Evolutionary conservation across 2,113 vertebrate species (phyloP).

Genomic region (Okapia johnstoni): DNA sequence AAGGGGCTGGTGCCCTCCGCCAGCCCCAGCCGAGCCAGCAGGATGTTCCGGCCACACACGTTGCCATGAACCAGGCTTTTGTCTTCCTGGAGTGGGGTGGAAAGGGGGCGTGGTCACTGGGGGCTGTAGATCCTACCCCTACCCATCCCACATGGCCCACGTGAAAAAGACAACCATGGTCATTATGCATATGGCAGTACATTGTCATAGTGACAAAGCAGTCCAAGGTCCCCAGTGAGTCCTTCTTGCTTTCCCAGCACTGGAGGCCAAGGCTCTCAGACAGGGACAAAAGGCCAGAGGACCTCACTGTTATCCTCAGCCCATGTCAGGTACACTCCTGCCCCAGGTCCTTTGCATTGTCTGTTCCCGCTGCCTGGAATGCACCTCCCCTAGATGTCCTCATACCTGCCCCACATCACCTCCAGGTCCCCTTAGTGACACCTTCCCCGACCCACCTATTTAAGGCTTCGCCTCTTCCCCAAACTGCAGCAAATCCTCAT

Average conservation of each 20-base stretch:
- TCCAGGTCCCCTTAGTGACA: neutral
- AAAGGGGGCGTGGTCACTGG: neutral
- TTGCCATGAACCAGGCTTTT: conserved; percentile 92
- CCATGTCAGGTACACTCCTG: fast-evolving
- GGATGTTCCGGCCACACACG: conserved; percentile 93
- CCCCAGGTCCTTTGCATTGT: neutral
- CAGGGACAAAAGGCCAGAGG: neutral
- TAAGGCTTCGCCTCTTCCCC: neutral
- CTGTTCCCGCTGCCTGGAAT: neutral
- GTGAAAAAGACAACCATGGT: neutral
- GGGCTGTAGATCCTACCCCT: too few species aligned
- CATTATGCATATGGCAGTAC: neutral
- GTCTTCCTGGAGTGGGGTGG: conserved; percentile 83
- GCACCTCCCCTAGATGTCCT: neutral
- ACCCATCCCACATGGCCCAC: neutral
- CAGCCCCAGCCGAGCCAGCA: conserved; percentile 88
- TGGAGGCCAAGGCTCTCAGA: neutral
- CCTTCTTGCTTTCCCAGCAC: neutral
- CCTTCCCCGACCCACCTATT: neutral
- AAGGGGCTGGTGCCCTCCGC: conserved; percentile 85
- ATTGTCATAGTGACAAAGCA: fast-evolving
- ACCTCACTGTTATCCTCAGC: neutral
- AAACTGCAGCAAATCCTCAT: neutral
- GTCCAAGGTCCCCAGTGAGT: neutral
- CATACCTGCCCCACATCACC: neutral